These are phyloP conservation scores for Brachypodius melanocephalos DNA, from an alignment of 2,113 vertebrate species.

Conservation along the genomic window DNA sequence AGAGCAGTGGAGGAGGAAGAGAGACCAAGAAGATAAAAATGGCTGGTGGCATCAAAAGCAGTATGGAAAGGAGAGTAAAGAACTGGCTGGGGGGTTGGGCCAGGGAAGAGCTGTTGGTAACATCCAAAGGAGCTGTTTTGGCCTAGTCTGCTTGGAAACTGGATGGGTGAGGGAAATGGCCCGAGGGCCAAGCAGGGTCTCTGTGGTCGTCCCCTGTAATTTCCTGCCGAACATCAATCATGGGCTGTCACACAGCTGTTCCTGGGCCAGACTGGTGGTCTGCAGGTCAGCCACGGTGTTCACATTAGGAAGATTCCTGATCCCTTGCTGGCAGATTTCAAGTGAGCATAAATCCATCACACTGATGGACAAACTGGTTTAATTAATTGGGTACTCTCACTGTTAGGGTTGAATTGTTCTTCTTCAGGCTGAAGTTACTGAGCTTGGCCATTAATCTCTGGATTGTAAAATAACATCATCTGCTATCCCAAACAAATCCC, in stretches of 20 bases:
- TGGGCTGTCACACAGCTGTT: not conserved
- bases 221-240: not conserved
- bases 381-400: not conserved
- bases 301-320: not conserved
- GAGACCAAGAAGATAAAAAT: conserved; percentile 5
- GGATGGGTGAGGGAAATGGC: not conserved
- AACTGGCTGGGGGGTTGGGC: not conserved
- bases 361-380: not conserved
- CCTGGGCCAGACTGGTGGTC: not conserved
- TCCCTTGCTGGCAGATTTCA: not conserved
- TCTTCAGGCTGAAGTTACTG: not conserved
- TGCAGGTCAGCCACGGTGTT: not conserved
- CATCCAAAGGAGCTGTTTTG: not conserved
- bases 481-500: not conserved
- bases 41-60: not conserved
- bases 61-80: not conserved
- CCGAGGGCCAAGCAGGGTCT: not conserved
- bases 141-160: not conserved
- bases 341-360: not conserved
- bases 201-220: not conserved
- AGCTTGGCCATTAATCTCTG: not conserved
- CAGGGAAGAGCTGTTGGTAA: not conserved
- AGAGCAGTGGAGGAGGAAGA: conserved; percentile 10
- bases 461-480: not conserved
- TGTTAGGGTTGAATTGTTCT: not conserved